phyloP scores from a whole-genome alignment of 1,140 invertebrate species.

The Drosophila ficusphila region DNA sequence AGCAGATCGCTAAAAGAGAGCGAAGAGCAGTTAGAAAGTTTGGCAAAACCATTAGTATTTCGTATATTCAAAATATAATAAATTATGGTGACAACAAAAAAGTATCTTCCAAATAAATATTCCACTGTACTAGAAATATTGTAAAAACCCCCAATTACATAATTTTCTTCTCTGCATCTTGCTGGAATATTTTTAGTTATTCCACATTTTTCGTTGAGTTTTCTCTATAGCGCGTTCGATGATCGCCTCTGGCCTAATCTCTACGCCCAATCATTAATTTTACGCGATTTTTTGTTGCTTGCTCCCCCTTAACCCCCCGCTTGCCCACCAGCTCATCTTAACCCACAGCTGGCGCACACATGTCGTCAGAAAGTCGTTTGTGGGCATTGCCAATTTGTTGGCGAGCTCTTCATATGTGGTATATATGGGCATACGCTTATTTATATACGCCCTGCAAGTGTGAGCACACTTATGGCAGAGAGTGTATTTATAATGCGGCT shows the following conservation, averaged over 20 bases:
- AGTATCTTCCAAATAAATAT: too few relatives aligned
- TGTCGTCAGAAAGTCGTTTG: slow-evolving; percentile 54
- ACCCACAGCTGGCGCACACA: slow-evolving; percentile 69
- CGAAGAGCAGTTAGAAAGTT: too few relatives aligned
- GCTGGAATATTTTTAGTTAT: not conserved
- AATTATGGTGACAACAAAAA: too few relatives aligned
- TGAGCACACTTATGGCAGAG: slow-evolving; percentile 27
- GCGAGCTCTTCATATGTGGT: slow-evolving; percentile 33
- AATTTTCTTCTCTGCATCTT: not conserved
- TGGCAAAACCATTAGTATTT: too few relatives aligned
- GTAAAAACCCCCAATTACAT: too few relatives aligned
- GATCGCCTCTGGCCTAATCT: slow-evolving; percentile 23
- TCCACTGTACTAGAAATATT: too few relatives aligned
- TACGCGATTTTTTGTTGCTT: slow-evolving; percentile 35
- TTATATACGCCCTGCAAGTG: not conserved
- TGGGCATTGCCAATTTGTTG: slow-evolving; percentile 62
- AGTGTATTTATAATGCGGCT: slow-evolving; percentile 59
- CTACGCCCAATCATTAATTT: slow-evolving; percentile 51
- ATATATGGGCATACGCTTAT: slow-evolving; percentile 19
- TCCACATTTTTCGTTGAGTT: not conserved
- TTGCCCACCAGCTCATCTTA: slow-evolving; percentile 9
- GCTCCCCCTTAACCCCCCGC: not conserved
- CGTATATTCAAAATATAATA: too few relatives aligned
- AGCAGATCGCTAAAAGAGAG: too few relatives aligned
- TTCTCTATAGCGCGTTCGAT: not conserved